Evolutionary conservation across 2,113 vertebrate species (phyloP), one percentile per base, ranked within the genome.

Genomic region (Leptodactylus fuscus): DNA sequence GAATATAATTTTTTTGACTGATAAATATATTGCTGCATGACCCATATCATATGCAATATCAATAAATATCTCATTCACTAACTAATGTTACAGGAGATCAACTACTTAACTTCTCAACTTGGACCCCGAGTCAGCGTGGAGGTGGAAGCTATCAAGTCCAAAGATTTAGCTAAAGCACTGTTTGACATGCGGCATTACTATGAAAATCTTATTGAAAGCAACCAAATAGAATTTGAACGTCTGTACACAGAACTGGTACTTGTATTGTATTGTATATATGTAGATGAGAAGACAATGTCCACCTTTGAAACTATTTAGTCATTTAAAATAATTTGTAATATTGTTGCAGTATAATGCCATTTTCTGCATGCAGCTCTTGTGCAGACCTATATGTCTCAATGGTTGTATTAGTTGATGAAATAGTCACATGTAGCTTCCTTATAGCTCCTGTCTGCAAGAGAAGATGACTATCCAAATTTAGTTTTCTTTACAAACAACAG

Each of bases 81-180:
- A 11, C 1, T 20, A 20, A 24, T 77, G 12, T 53, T 38, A 8
- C 82, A 97, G 96, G 95, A 96, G 34, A 89, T 97, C 85, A 91
- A 81, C 71, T 85, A 93, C 24, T 74, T 97, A 86, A 94, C 90
- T 51, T 89, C 89, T 83, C 95, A 97, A 90, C 90, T 97, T 5
- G 92, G 92, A 0, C 94, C 95, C 86, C 94, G 89, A 8, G 89
- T 97, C 88, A 96, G 89, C 0, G 95, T 97, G 87, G 96, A 97
- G 88, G 93, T 97, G 34, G 92, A 97, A 41, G 92, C 94, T 0
- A 90, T 90, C 27, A 95, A 95, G 55, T 87, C 87, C 9, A 5
- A 78, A 0, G 89, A 91, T 81, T 88, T 97, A 87, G 83, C 62
- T 53, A 74, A 16, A 5, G 8, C 91, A 32, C 16, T 97, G 89